phyloP scores from a whole-genome alignment of 2,888 invertebrate species.

The Brachyopa scutellaris region DNA sequence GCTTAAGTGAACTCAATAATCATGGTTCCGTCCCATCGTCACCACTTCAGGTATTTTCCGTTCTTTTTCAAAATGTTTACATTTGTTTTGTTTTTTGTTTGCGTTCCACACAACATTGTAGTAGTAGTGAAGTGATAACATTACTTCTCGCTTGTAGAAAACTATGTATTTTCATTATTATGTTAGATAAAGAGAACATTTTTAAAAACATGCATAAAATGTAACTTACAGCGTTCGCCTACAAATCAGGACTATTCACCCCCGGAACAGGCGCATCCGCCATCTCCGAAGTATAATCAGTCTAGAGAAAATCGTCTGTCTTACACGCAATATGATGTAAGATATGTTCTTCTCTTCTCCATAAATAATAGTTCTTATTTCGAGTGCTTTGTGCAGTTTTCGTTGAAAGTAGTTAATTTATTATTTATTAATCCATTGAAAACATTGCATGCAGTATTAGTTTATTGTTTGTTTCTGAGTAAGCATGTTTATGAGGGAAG shows the following conservation, averaged over 20 bases:
- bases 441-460: constrained; percentile 38
- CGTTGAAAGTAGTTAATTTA: constrained; percentile 27
- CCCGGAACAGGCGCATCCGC: constrained; percentile 79
- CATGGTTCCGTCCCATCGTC: constrained; percentile 78
- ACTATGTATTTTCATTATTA: constrained; percentile 23
- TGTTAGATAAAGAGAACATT: not conserved
- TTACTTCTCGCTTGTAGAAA: constrained; percentile 45
- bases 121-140: constrained; percentile 5
- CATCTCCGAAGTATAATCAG: constrained; percentile 80
- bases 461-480: constrained; percentile 20
- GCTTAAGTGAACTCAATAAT: constrained; percentile 76
- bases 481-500: no score
- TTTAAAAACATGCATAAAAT: constrained; percentile 19
- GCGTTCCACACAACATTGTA: not conserved
- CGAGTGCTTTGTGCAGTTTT: constrained; percentile 57
- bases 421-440: constrained; percentile 41
- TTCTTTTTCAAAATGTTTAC: constrained; percentile 35
- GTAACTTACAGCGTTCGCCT: constrained; percentile 74
- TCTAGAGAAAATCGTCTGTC: constrained; percentile 80
- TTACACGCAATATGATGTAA: constrained; percentile 82
- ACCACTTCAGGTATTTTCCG: constrained; percentile 79
- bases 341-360: constrained; percentile 66
- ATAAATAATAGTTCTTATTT: constrained; percentile 24
- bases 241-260: constrained; percentile 75
- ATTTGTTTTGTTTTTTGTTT: constrained; percentile 15